Conservation (phyloP, 64 coral and sea anemone genomes). For the Cladopsammia gracilis region DNA sequence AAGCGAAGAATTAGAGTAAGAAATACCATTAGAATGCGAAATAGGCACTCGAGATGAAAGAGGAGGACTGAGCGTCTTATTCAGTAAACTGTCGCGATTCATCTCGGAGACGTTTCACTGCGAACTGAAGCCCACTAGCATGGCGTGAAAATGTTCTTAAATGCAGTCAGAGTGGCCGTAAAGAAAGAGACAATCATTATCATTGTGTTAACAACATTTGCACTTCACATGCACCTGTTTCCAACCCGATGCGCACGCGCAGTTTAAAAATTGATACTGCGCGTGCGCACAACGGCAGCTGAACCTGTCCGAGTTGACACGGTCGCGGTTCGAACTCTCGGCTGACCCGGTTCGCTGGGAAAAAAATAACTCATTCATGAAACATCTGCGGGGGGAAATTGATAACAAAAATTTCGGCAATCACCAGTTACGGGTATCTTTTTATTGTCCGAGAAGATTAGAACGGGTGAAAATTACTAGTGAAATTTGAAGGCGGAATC, state of each 20-base stretch:
- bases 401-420: slow-evolving; percentile 86
- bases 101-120: slow-evolving; percentile 87
- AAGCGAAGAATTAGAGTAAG: slow-evolving; percentile 96
- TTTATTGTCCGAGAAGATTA: slow-evolving; percentile 61
- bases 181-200: slow-evolving; percentile 99
- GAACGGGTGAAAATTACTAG: neutral
- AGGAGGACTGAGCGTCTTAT: slow-evolving; percentile 97
- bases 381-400: slow-evolving; percentile 88
- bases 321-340: slow-evolving; percentile 74
- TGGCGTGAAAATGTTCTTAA: slow-evolving; percentile 99
- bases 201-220: slow-evolving; percentile 99
- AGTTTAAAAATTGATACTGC: slow-evolving; percentile 88
- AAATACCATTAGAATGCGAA: slow-evolving; percentile 92
- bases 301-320: slow-evolving; percentile 92
- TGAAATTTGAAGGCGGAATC: slow-evolving; percentile 13
- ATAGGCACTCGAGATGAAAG: slow-evolving; percentile 83
- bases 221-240: slow-evolving; percentile 99
- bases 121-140: slow-evolving; percentile 93
- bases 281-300: slow-evolving; percentile 94
- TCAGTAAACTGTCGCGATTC: slow-evolving; percentile 97
- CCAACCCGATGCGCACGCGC: slow-evolving; percentile 85
- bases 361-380: slow-evolving; percentile 95
- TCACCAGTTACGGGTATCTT: slow-evolving; percentile 88
- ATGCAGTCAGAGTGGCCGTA: slow-evolving; percentile 99
- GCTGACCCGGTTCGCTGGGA: slow-evolving; percentile 66